phyloP scores from a whole-genome alignment of 2,888 invertebrate species.

The Brachyptera risi region DNA sequence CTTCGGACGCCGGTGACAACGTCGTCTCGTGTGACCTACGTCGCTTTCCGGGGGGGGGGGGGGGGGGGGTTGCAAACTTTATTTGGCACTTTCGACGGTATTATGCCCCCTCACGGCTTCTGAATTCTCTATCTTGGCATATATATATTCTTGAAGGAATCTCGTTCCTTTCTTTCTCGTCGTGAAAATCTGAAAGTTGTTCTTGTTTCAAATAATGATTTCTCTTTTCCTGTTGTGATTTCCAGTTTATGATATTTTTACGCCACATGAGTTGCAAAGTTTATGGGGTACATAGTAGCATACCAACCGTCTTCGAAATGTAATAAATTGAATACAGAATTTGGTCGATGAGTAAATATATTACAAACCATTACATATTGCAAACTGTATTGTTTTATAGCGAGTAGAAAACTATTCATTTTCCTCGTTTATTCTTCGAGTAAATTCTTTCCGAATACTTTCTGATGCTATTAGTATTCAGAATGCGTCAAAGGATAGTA shows the following conservation, averaged over 20 bases:
- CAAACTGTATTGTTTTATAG: too few relatives aligned
- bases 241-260: slow-evolving; percentile 9
- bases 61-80: background rate
- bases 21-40: slow-evolving; percentile 2
- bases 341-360: too few relatives aligned
- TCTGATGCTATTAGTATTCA: too few relatives aligned
- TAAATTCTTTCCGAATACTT: too few relatives aligned
- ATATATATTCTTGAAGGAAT: background rate
- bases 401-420: too few relatives aligned
- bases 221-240: slow-evolving; percentile 1
- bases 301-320: too few relatives aligned
- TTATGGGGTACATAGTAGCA: background rate
- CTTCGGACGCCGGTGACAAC: slow-evolving; percentile 8
- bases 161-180: background rate
- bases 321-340: too few relatives aligned
- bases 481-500: too few relatives aligned
- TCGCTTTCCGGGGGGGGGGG: background rate
- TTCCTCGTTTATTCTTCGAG: too few relatives aligned
- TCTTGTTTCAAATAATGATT: slow-evolving; percentile 13
- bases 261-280: slow-evolving; percentile 2
- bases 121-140: background rate
- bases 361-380: too few relatives aligned
- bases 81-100: slow-evolving; percentile 5
- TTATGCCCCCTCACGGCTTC: background rate
- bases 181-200: background rate